Evolutionary conservation across 2,797 vertebrate genomes (phyloP).

Genomic region (Tiaroga cobitis): DNA sequence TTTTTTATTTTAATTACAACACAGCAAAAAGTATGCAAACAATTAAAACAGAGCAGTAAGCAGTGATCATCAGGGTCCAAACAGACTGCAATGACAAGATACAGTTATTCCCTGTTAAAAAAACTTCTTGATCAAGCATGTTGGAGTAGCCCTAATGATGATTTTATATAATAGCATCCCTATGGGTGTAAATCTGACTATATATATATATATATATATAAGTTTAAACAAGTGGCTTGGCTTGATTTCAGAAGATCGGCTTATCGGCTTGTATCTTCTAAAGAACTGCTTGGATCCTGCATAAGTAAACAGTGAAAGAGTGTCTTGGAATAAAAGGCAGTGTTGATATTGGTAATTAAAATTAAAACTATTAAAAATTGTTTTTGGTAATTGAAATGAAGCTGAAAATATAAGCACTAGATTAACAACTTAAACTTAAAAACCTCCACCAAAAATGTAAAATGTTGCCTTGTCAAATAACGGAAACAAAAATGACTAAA

Average conservation of each 20-base stretch:
- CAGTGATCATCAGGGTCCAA: neutral
- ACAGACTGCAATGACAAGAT: neutral
- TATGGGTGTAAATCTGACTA: neutral
- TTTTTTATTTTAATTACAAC: neutral
- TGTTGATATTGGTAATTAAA: neutral
- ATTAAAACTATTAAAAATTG: neutral
- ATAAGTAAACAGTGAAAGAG: neutral
- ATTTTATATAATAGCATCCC: neutral
- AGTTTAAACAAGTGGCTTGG: neutral
- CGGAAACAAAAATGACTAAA: no score
- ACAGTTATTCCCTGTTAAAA: neutral
- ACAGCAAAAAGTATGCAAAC: neutral
- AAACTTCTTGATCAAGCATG: neutral
- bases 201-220: no score
- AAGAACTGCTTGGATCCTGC: neutral
- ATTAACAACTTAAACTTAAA: neutral
- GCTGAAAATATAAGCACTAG: neutral
- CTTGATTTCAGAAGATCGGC: neutral
- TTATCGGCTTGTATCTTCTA: neutral
- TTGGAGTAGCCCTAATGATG: neutral
- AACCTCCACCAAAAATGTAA: neutral
- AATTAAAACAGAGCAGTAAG: neutral
- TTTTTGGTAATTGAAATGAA: neutral
- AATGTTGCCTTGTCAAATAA: neutral
- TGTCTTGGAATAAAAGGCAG: neutral